These are phyloP conservation scores for Lepus americanus DNA, from an alignment of 2,113 vertebrate species.

Conservation along the genomic window DNA sequence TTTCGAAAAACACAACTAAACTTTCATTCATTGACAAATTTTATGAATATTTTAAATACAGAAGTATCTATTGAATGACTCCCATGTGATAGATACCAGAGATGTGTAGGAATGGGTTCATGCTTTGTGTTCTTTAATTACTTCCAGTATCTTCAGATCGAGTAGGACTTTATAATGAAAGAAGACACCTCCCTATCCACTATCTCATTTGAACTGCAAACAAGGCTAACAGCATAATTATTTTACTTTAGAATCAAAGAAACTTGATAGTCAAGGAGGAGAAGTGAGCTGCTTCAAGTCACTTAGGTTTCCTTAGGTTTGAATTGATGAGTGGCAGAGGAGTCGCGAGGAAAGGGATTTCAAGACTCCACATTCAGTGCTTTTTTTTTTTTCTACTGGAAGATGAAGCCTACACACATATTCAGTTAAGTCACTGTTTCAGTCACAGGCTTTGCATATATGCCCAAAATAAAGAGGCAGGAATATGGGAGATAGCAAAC, in stretches of 20 bases:
- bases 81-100: background rate
- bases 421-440: background rate
- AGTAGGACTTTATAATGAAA: background rate
- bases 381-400: background rate
- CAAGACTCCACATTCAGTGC: background rate
- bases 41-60: background rate
- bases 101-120: background rate
- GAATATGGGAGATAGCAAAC: background rate
- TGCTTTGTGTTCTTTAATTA: background rate
- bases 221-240: background rate
- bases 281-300: background rate
- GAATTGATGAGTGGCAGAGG: background rate
- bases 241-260: background rate
- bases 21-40: background rate
- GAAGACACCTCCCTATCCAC: background rate
- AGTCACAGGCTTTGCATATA: background rate
- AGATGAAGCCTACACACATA: background rate
- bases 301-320: background rate
- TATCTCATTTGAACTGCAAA: constrained; percentile 1
- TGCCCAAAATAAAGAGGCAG: background rate
- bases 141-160: background rate
- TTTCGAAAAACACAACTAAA: constrained; percentile 45
- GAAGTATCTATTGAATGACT: background rate
- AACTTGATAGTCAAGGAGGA: background rate
- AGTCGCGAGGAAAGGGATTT: background rate